These are phyloP conservation scores for Pyrrhia umbra DNA, from an alignment of 2,888 invertebrate species.

Conservation along the genomic window DNA sequence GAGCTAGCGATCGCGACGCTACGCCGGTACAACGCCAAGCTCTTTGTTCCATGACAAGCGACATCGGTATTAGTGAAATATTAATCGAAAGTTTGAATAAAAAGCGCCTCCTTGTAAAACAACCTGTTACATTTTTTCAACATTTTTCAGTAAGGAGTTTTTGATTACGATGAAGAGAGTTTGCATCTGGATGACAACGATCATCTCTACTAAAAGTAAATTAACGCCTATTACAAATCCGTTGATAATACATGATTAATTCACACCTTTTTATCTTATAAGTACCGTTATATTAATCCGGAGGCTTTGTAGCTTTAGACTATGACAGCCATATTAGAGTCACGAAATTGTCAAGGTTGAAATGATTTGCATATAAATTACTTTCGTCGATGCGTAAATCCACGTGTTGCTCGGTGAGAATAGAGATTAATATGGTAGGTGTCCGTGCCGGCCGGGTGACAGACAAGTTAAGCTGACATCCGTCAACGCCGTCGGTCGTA, in stretches of 20 bases:
- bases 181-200: constrained; percentile 13
- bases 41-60: constrained; percentile 83
- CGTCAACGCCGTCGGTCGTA: constrained; percentile 87
- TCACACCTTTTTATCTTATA: constrained; percentile 69
- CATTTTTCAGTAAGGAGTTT: constrained; percentile 7
- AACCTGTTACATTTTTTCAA: constrained; percentile 21
- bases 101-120: constrained; percentile 30
- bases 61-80: constrained; percentile 83
- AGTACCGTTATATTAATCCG: constrained; percentile 77
- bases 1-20: constrained; percentile 73
- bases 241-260: constrained; percentile 64
- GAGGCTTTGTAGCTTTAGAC: constrained; percentile 73
- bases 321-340: constrained; percentile 82
- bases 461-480: constrained; percentile 89
- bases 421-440: constrained; percentile 88
- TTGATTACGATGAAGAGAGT: too few species aligned
- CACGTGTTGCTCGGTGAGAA: constrained; percentile 88
- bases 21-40: constrained; percentile 72
- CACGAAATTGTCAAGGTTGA: constrained; percentile 86
- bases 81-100: constrained; percentile 70
- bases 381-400: constrained; percentile 87
- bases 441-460: constrained; percentile 83
- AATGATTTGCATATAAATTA: constrained; percentile 90
- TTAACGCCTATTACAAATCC: constrained; percentile 48
- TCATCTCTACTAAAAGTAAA: constrained; percentile 31